These are phyloP conservation scores for Cichladusa arquata DNA, from an alignment of 2,113 vertebrate species.

Conservation along the genomic window DNA sequence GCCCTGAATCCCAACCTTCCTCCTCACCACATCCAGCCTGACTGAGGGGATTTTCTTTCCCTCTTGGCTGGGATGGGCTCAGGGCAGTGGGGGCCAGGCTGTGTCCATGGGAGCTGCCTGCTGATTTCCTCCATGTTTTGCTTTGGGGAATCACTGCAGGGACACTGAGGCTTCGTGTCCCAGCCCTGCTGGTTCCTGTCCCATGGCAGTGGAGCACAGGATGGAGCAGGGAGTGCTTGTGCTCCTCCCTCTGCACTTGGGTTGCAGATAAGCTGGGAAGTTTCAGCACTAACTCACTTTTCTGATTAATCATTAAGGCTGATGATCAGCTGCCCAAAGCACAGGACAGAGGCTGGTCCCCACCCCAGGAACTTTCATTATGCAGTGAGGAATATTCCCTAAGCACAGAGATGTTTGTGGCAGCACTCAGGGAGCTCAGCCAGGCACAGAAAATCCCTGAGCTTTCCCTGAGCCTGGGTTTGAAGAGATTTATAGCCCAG, in stretches of 20 bases:
- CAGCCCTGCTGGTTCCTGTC: not conserved
- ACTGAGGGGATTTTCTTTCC: not conserved
- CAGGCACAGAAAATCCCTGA: not conserved
- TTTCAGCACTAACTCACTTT: not conserved
- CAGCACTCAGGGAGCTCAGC: not conserved
- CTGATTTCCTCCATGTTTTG: not conserved
- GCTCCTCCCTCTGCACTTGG: not conserved
- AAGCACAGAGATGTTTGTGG: not conserved
- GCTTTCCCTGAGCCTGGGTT: not conserved
- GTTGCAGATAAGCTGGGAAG: not conserved
- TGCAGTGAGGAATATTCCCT: not conserved
- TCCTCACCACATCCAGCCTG: not conserved
- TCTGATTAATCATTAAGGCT: not conserved
- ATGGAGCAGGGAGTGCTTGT: accelerated
- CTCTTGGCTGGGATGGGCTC: not conserved
- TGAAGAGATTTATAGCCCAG: not conserved
- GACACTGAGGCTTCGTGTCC: not conserved
- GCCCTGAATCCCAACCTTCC: not conserved
- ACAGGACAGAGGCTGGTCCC: not conserved
- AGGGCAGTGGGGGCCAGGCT: not conserved
- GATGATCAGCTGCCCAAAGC: not conserved
- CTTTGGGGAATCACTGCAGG: not conserved
- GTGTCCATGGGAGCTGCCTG: not conserved
- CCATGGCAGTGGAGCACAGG: not conserved
- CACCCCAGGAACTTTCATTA: not conserved